These are phyloP conservation scores for Apodemus agrarius DNA, from an alignment of 2,797 vertebrate species.

Conservation along the genomic window DNA sequence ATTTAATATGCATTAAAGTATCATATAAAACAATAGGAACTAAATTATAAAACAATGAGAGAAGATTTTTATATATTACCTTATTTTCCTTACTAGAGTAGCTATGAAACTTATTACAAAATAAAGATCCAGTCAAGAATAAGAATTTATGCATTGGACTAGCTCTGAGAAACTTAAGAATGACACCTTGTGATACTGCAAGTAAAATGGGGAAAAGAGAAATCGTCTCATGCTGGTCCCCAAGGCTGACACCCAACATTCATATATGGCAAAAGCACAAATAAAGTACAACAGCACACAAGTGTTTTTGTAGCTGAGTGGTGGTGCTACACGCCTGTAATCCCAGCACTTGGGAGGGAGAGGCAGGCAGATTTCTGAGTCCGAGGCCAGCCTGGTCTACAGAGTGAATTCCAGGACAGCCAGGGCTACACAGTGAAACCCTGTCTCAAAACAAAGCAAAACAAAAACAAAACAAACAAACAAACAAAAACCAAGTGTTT, in stretches of 20 bases:
- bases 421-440: too few species aligned
- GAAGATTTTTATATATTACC: neutral
- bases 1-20: constrained; percentile 32
- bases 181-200: neutral
- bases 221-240: neutral
- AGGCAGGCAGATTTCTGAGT: too few species aligned
- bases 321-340: too few species aligned
- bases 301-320: neutral
- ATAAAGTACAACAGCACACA: constrained; percentile 22
- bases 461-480: too few species aligned
- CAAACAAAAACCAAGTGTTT: too few species aligned
- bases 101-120: constrained; percentile 30
- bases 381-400: too few species aligned
- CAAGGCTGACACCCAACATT: neutral
- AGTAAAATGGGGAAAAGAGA: constrained; percentile 8
- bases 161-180: neutral
- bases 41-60: constrained; percentile 25
- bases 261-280: constrained; percentile 41
- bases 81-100: constrained; percentile 21
- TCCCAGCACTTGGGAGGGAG: too few species aligned
- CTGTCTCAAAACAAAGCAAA: too few species aligned
- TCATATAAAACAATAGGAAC: neutral
- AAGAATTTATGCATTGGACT: neutral
- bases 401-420: too few species aligned
- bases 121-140: constrained; percentile 5